Conservation (phyloP, 1,140 invertebrate genomes). For the Chrysoperla carnea region DNA sequence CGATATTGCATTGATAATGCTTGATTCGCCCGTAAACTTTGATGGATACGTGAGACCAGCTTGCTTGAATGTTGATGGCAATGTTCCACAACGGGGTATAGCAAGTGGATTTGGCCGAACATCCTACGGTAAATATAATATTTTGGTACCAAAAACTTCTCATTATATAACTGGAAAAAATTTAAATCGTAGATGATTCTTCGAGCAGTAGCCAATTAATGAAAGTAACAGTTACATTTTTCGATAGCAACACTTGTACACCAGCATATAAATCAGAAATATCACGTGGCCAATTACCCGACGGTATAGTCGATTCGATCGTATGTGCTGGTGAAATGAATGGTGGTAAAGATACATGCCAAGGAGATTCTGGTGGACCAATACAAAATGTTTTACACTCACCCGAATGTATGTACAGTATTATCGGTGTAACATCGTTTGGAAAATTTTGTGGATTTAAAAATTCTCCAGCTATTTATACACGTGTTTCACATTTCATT, state of each 20-base stretch:
- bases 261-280: too few relatives aligned
- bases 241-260: too few relatives aligned
- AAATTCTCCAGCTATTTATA: conserved; percentile 44
- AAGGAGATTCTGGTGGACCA: conserved; percentile 68
- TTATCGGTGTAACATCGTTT: conserved; percentile 59
- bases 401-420: conserved; percentile 42
- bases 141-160: too few relatives aligned
- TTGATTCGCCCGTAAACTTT: conserved; percentile 43
- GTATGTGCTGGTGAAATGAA: too few relatives aligned
- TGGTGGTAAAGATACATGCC: conserved; percentile 6
- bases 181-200: too few relatives aligned
- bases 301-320: too few relatives aligned
- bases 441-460: conserved; percentile 45
- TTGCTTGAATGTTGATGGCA: conserved; percentile 34
- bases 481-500: conserved; percentile 44
- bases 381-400: conserved; percentile 28
- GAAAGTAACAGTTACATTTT: too few relatives aligned
- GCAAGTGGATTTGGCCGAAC: neutral
- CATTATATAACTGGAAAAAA: too few relatives aligned
- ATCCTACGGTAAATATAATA: neutral
- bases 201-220: too few relatives aligned
- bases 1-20: conserved; percentile 57
- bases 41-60: conserved; percentile 61
- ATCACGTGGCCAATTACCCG: too few relatives aligned
- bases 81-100: neutral